phyloP scores from a whole-genome alignment of 2,888 invertebrate species.

The Lepas anatifera region DNA sequence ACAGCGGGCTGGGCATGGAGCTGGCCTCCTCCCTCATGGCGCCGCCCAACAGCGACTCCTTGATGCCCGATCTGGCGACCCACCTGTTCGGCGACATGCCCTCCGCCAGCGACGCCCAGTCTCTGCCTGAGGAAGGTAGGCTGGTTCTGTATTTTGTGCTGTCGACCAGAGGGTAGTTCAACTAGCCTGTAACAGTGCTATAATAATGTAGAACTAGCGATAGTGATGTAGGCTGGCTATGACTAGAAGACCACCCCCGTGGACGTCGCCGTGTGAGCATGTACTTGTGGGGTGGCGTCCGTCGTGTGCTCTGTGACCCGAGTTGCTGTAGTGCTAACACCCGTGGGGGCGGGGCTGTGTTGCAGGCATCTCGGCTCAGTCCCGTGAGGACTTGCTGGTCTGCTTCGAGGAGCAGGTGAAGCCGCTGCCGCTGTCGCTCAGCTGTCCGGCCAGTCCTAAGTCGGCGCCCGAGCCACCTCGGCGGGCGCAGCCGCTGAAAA shows the following conservation, averaged over 20 bases:
- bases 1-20: background rate
- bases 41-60: no score
- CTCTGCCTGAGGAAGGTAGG: slow-evolving; percentile 58
- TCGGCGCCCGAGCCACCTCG: slow-evolving; percentile 41
- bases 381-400: slow-evolving; percentile 29
- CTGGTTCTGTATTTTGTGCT: slow-evolving; percentile 52
- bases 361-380: slow-evolving; percentile 6
- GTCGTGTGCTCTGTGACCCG: background rate
- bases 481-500: slow-evolving; percentile 52
- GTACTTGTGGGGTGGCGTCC: no score
- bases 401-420: slow-evolving; percentile 53
- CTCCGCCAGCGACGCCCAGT: slow-evolving; percentile 47
- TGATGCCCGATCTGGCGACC: background rate
- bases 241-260: no score
- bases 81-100: slow-evolving; percentile 35
- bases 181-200: no score
- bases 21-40: no score
- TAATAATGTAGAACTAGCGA: no score
- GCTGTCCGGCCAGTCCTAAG: slow-evolving; percentile 46
- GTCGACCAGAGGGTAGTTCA: slow-evolving; percentile 51
- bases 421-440: slow-evolving; percentile 54
- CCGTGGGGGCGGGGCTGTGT: slow-evolving; percentile 5
- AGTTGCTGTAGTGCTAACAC: background rate
- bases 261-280: no score
- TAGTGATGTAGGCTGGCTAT: no score